Evolutionary conservation across 1,140 invertebrate genomes (phyloP).

Genomic region (Hormaphis cornu): DNA sequence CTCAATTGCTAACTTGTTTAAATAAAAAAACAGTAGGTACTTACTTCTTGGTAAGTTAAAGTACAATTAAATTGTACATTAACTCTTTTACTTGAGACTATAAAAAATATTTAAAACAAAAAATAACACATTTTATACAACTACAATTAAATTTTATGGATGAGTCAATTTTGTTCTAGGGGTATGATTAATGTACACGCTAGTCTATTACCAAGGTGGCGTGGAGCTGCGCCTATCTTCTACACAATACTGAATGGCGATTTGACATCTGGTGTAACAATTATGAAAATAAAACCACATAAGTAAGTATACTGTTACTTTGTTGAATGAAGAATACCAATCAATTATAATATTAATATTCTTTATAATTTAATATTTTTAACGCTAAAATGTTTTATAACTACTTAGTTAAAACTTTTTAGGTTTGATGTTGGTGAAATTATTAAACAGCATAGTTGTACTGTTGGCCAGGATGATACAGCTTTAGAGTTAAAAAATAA

Average conservation of each 20-base stretch:
- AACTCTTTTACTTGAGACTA: no score
- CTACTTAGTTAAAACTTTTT: neutral
- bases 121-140: no score
- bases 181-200: constrained; percentile 88
- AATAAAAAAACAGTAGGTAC: no score
- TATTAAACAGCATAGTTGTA: constrained; percentile 53
- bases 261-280: constrained; percentile 66
- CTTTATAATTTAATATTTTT: neutral
- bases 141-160: constrained; percentile 32
- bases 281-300: constrained; percentile 79
- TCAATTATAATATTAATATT: neutral
- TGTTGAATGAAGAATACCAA: no score
- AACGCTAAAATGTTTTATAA: neutral
- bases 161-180: constrained; percentile 46
- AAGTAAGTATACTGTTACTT: constrained; percentile 49
- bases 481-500: constrained; percentile 56
- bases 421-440: constrained; percentile 83
- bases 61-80: no score
- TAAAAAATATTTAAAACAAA: no score
- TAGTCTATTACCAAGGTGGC: constrained; percentile 82
- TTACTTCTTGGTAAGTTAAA: no score
- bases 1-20: no score
- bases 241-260: constrained; percentile 79
- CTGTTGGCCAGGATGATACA: constrained; percentile 53
- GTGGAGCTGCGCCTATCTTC: constrained; percentile 80